phyloP scores from a whole-genome alignment of 2,797 vertebrate species.

The Echiichthys vipera region DNA sequence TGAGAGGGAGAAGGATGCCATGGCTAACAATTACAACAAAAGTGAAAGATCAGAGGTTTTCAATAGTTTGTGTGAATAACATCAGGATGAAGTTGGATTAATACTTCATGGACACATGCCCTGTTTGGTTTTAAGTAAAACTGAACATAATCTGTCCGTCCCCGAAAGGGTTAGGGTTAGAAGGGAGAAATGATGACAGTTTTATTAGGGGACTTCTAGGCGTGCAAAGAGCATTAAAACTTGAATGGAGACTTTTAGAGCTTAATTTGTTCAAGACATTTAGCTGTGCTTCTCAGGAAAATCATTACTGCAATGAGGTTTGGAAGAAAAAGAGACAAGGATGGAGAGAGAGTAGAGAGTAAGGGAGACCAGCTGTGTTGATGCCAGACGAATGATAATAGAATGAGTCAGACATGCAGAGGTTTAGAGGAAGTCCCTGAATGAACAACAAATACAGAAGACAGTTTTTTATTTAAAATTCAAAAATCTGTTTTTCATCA shows the following conservation, averaged over 20 bases:
- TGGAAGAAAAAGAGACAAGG: slow-evolving; percentile 6
- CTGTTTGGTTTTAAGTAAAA: neutral
- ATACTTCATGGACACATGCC: neutral
- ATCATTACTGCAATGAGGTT: slow-evolving; percentile 11
- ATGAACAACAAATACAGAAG: neutral
- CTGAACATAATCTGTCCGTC: neutral
- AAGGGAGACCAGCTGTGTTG: slow-evolving; percentile 37
- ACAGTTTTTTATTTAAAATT: neutral
- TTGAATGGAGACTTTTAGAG: slow-evolving; percentile 1
- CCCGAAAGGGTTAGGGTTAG: neutral
- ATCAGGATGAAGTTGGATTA: neutral
- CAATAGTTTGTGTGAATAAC: neutral
- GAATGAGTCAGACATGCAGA: slow-evolving; percentile 12
- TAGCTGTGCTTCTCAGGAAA: slow-evolving; percentile 21
- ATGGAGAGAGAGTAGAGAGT: neutral
- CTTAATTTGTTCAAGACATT: slow-evolving; percentile 45
- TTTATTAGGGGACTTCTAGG: neutral
- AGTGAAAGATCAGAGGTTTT: neutral
- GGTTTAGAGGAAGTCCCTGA: slow-evolving; percentile 4
- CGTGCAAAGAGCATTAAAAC: neutral
- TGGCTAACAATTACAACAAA: neutral
- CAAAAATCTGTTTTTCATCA: slow-evolving; percentile 4
- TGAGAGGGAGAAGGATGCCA: neutral
- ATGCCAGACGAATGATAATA: neutral
- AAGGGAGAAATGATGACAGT: neutral